Evolutionary conservation across 1,140 invertebrate species (phyloP).

Genomic region (Megalopta genalis): DNA sequence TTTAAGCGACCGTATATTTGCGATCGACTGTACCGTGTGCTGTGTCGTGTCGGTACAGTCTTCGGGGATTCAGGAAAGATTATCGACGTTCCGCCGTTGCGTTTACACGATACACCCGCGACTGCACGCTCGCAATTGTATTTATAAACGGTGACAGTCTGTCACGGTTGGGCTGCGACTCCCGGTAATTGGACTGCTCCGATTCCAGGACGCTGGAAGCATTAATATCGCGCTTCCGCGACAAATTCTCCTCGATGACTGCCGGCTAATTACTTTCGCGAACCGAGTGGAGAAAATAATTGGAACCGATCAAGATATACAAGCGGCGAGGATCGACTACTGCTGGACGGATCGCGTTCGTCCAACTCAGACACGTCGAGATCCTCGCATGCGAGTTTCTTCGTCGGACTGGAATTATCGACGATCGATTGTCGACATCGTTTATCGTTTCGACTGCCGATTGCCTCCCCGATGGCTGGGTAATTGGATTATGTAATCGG

Average conservation of each 20-base stretch:
- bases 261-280: conserved; percentile 8
- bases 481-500: no score
- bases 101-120: not conserved
- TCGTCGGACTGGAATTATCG: conserved; percentile 8
- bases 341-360: not conserved
- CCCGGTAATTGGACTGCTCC: conserved; percentile 29
- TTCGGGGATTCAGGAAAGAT: no score
- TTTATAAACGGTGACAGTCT: conserved; percentile 39
- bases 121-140: conserved; percentile 21
- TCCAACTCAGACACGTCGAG: conserved; percentile 6
- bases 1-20: conserved; percentile 24
- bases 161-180: conserved; percentile 25
- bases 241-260: conserved; percentile 1
- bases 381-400: conserved; percentile 11
- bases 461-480: no score
- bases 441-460: no score
- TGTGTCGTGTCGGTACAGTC: no score
- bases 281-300: not conserved
- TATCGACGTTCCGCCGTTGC: no score
- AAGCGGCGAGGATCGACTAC: not conserved
- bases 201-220: conserved; percentile 10
- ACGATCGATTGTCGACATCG: not conserved
- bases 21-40: no score
- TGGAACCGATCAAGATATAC: conserved; percentile 8
- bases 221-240: not conserved